Evolutionary conservation across 2,113 vertebrate species (phyloP), one percentile per base, ranked within the genome.

Genomic region (Xyliphius kryptos): DNA sequence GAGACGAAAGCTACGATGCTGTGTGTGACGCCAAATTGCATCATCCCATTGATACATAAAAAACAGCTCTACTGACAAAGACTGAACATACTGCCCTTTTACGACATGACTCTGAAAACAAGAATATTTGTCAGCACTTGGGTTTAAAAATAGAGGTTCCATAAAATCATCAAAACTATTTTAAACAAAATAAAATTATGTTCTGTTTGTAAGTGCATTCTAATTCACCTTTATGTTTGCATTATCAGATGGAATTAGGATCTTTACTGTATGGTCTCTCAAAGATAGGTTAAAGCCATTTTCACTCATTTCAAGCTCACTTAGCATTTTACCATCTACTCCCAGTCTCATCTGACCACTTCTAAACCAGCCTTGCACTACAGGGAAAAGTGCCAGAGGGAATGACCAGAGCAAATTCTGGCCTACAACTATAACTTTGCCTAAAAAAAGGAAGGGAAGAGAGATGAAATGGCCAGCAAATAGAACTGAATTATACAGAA

Each of bases 11-110:
- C 64, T 68, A 54, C 76, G 67, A 36, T 76, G 74, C 40, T 79
- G 74, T 1, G 78, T 76, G 8, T 76, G 61, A 36, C 69, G 73
- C 76, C 77, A 79, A 9, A 38, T 68, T 9, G 70, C 57, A 17
- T 83, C 80, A 62, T 65, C 61, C 78, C 76, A 83, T 63, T 73
- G 70, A 17, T 72, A 76, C 74, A 72, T 57, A 43, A 76, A 58
- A 67, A 72, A 71, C 37, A 82, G 55, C 52, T 80, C 71, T 3
- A 75, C 59, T 0, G 74, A 69, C 68, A 71, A 17, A 16, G 65
- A 65, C 58, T 65, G 70, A 47, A 67, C 55, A 66, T 79, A 78
- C 67, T 22, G 65, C n/a, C 79, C 74, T 9, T 56, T 61, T 49
- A 76, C 16, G 3, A 75, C 75, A 17, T 54, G 59, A 47, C 76